phyloP scores from a whole-genome alignment of 2,888 invertebrate genomes.

The Micoletzkya japonica region DNA sequence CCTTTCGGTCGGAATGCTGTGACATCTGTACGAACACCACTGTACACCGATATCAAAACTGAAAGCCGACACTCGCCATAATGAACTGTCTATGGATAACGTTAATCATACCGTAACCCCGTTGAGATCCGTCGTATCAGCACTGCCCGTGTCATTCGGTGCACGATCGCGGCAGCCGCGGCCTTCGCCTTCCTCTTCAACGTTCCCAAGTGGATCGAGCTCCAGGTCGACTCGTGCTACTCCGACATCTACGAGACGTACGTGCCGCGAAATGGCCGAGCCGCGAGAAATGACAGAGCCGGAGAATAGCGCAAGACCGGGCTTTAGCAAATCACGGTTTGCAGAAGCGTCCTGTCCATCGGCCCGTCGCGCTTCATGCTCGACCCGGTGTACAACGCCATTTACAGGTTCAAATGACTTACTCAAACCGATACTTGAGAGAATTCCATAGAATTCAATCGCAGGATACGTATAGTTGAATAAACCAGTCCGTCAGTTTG shows the following conservation, averaged over 20 bases:
- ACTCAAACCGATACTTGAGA: neutral
- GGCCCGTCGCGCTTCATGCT: slow-evolving; percentile 48
- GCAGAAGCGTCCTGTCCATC: slow-evolving; percentile 42
- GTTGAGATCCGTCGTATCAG: neutral
- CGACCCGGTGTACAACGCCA: slow-evolving; percentile 39
- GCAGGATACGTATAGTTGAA: too few relatives aligned
- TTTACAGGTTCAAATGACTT: slow-evolving; percentile 32
- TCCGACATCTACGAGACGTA: neutral
- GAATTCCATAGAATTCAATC: neutral
- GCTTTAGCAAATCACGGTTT: neutral
- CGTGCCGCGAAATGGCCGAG: neutral
- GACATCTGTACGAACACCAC: neutral
- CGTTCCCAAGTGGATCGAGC: slow-evolving; percentile 52
- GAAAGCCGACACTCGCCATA: too few relatives aligned
- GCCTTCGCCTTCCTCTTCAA: slow-evolving; percentile 51
- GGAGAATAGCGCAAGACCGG: neutral
- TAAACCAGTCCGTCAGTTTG: too few relatives aligned
- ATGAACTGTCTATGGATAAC: neutral
- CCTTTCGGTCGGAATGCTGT: neutral
- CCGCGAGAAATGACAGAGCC: neutral
- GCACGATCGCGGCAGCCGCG: neutral
- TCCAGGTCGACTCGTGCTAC: slow-evolving; percentile 30
- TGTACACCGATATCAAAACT: too few relatives aligned
- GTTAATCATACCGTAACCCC: neutral
- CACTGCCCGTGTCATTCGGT: neutral